Evolutionary conservation across 2,888 invertebrate species (phyloP), one percentile per base, ranked within the genome.

Genomic region (Neoscelio sp.): DNA sequence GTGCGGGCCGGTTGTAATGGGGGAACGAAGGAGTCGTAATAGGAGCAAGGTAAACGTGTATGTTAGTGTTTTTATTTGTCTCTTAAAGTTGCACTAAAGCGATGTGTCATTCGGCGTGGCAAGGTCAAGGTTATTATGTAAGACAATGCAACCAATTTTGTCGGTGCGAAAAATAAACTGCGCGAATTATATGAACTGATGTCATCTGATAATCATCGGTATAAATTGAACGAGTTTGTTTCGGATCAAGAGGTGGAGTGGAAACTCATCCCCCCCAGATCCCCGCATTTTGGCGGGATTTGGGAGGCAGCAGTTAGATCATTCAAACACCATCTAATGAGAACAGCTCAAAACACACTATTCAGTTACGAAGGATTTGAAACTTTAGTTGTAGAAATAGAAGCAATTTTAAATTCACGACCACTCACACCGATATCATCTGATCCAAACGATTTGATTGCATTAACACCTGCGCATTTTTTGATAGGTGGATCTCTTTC

Each of bases 231-330:
- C n/a, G n/a, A n/a, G n/a, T n/a, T n/a, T n/a, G n/a, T n/a, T n/a
- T n/a, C n/a, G n/a, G 15, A 38, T 12, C 42, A 18, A 42, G 18
- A n/a, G 0, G 10, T 18, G 13, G 38, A 42, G 18, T 86, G 85
- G 85, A 44, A 82, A 8, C 85, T 84, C 30, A 82, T 81, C n/a
- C 82, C 84, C 2, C 71, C 83, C 4, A 18, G 42, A 26, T 68
- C 82, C 4, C 84, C 84, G 1, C 81, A 85, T 44, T 83, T 82
- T 42, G 85, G 85, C 1, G 85, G 85, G 0, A 30, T 85, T 0
- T 85, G 83, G 84, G 85, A 86, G 38, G 79, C 81, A 2, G 80
- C 70, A 3, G 82, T 85, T 0, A 84, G 85, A 52, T 80, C 81
- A 1, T 78, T 83, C 0, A 88, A 87, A 68, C 50, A 71, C 30